A percentile compares a stretch with the other conserved stretches of the same genome.
Conservation (phyloP, 2,797 vertebrate genomes). For the Periparus ater region DNA sequence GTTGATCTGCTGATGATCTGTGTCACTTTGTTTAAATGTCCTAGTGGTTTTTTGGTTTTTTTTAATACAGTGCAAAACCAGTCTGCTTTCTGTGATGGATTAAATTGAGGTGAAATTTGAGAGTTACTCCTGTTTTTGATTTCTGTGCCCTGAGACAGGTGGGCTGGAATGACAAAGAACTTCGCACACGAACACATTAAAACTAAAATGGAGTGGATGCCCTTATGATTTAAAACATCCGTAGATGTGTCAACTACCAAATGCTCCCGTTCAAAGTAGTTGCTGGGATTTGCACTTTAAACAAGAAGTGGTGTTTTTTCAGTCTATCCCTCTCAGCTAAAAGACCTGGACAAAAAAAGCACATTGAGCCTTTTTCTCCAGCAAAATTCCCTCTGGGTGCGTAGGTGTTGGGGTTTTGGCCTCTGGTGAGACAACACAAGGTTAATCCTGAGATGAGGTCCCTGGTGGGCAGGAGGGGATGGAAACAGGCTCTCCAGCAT, state of each 20-base stretch:
- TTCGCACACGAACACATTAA: slow-evolving; percentile 74
- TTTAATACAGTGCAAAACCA: slow-evolving; percentile 76
- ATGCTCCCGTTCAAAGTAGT: slow-evolving; percentile 70
- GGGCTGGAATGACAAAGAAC: slow-evolving; percentile 86
- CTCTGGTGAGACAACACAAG: not conserved
- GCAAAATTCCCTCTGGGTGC: not conserved
- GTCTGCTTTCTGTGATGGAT: slow-evolving; percentile 79
- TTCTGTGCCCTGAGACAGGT: slow-evolving; percentile 80
- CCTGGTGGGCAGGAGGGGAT: not conserved
- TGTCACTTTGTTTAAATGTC: slow-evolving; percentile 87
- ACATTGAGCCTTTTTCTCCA: not conserved
- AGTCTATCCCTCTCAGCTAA: not conserved
- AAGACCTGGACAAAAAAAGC: not conserved
- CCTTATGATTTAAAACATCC: slow-evolving; percentile 82
- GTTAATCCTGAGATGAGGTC: not conserved
- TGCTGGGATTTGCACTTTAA: slow-evolving; percentile 74
- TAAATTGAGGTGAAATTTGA: slow-evolving; percentile 83
- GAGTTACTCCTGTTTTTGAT: slow-evolving; percentile 82
- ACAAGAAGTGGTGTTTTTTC: slow-evolving; percentile 70
- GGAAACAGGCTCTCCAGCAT: not conserved
- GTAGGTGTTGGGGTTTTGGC: not conserved
- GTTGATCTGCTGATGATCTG: slow-evolving; percentile 86
- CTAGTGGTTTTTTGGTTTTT: slow-evolving; percentile 69
- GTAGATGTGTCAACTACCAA: slow-evolving; percentile 79
- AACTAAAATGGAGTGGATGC: slow-evolving; percentile 73